Base-by-base conservation (phyloP, 2,888 invertebrate genomes). In the Drosophila kuntzei region DNA sequence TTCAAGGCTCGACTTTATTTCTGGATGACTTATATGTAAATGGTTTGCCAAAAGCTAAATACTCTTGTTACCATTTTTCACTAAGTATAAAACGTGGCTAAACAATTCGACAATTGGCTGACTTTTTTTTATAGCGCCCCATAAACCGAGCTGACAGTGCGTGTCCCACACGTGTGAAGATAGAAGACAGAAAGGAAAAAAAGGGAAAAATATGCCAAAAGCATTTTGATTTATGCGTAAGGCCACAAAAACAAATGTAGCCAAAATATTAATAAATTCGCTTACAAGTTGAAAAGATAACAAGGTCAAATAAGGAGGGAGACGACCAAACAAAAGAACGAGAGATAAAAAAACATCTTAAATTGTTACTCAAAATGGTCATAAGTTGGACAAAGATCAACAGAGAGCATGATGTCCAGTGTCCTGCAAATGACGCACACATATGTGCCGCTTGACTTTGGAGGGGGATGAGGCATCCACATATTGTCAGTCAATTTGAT, bases 181-280 rank as follows among this genome's bases (percentile, higher is more conserved):
- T 43, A 32, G 41, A 53, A 16, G 16, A 12, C 18, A 27, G 51
- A 32, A 11, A 14, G n/a, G 20, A 57, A 29, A 47, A 39, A 16
- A 57, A 36, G 14, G 36, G 12, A 34, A 57, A 49, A 36, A 69
- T 49, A 65, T 59, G 41, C 54, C 66, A 69, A 81, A 51, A 64
- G 39, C 59, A 34, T 62, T 79, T 73, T 80, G 79, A 84, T 75
- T 83, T 84, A 80, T 74, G 79, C 32, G 36, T 34, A 43, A 66
- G 55, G 46, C 22, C 36, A 18, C 11, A 39, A 39, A 47, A 36
- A 53, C 14, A 63, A 63, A 65, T 60, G 36, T 46, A 67, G 55
- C 37, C 57, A 22, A 57, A 75, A 83, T 72, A 84, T 71, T 85
- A 81, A 79, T 84, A 82, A 87, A 74, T 71, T 50, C 36, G 66